A percentile compares a stretch with the other conserved stretches of the same genome.
Evolutionary conservation across 2,113 vertebrate genomes (phyloP).

Genomic region (Thymallus thymallus): DNA sequence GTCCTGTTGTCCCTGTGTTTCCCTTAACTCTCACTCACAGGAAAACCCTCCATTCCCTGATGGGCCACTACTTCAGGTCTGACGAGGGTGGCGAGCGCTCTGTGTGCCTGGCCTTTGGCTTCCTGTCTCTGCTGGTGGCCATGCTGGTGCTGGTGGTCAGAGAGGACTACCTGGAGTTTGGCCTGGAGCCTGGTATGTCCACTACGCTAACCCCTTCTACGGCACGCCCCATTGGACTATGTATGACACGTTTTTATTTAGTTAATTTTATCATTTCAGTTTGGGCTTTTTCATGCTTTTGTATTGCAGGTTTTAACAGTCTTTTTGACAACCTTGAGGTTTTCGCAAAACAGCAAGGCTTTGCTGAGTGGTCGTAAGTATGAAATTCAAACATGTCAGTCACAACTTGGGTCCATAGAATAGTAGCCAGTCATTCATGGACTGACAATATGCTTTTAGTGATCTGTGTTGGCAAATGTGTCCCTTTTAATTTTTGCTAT

Average conservation of each 20-base stretch:
- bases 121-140: constrained; percentile 87
- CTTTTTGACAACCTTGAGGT: constrained; percentile 80
- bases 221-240: too few species aligned
- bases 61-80: constrained; percentile 87
- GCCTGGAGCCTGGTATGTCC: constrained; percentile 75
- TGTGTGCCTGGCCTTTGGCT: constrained; percentile 88
- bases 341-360: constrained; percentile 81
- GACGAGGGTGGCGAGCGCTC: constrained; percentile 91
- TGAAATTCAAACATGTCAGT: not conserved
- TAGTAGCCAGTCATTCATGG: not conserved
- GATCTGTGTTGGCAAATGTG: not conserved
- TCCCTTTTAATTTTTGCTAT: not conserved
- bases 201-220: too few species aligned
- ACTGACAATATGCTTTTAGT: not conserved
- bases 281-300: too few species aligned
- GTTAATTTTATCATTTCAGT: too few species aligned
- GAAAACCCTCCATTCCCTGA: constrained; percentile 83
- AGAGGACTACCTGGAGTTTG: constrained; percentile 91
- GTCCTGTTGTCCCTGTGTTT: constrained; percentile 11
- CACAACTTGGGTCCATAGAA: not conserved
- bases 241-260: too few species aligned
- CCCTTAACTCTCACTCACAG: constrained; percentile 74
- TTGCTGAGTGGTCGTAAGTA: constrained; percentile 88
- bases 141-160: constrained; percentile 87
- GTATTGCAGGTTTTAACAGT: constrained; percentile 73